Evolutionary conservation across 2,888 invertebrate species (phyloP).

Genomic region (Caenorhabditis wallacei): DNA sequence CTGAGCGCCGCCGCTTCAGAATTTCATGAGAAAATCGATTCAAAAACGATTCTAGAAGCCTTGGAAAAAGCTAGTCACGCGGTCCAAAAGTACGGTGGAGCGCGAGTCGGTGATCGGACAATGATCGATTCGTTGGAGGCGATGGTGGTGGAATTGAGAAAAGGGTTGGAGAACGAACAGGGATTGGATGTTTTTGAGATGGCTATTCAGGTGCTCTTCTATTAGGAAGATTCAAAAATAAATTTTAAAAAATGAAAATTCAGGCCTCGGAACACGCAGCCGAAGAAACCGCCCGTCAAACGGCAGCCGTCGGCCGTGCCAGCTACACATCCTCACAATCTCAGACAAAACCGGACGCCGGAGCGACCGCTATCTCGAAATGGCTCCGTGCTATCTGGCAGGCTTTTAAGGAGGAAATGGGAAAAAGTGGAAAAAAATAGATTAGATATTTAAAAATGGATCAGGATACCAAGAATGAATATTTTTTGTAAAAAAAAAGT

Average conservation of each 20-base stretch:
- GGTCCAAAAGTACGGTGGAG: constrained; percentile 87
- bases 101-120: constrained; percentile 89
- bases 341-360: constrained; percentile 77
- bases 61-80: constrained; percentile 69
- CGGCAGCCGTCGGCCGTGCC: constrained; percentile 76
- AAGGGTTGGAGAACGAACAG: not conserved
- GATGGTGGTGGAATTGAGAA: constrained; percentile 52
- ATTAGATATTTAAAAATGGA: not conserved
- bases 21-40: constrained; percentile 41
- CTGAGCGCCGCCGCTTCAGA: constrained; percentile 68
- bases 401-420: constrained; percentile 23
- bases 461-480: not conserved
- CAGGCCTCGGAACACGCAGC: constrained; percentile 70
- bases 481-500: too few species aligned
- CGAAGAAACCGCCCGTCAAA: constrained; percentile 71
- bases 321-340: constrained; percentile 75
- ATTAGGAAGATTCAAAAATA: not conserved
- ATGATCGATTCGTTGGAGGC: constrained; percentile 86
- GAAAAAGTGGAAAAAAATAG: not conserved
- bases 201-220: constrained; percentile 65
- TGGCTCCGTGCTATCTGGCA: constrained; percentile 75
- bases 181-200: constrained; percentile 53
- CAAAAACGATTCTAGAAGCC: constrained; percentile 43
- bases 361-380: constrained; percentile 75
- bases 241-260: constrained; percentile 1